phyloP scores from a whole-genome alignment of 2,888 invertebrate species.

The Omphaloscelis lunosa region DNA sequence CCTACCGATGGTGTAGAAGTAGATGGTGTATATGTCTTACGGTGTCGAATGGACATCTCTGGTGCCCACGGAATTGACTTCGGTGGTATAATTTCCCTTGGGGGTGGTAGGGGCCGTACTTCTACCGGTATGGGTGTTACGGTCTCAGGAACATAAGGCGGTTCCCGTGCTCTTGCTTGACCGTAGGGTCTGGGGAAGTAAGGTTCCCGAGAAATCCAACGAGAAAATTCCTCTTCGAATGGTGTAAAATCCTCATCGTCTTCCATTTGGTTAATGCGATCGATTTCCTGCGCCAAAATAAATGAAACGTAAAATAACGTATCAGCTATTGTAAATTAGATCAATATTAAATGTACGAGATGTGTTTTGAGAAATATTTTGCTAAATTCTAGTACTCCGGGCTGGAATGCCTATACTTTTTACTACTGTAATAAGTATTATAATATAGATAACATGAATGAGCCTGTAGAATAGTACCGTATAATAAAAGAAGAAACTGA shows the following conservation, averaged over 20 bases:
- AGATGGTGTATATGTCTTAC: slow-evolving; percentile 3
- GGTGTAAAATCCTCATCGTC: slow-evolving; percentile 63
- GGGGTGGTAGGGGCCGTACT: slow-evolving; percentile 3
- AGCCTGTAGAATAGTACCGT: no score
- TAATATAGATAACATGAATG: background rate
- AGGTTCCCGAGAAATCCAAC: slow-evolving; percentile 66
- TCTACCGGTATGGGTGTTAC: slow-evolving; percentile 20
- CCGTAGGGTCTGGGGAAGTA: slow-evolving; percentile 58
- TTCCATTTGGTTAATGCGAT: slow-evolving; percentile 76
- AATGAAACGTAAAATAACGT: slow-evolving; percentile 18
- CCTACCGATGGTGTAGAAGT: background rate
- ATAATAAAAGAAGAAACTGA: background rate
- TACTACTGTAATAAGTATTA: background rate
- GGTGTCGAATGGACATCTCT: background rate
- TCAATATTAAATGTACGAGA: background rate
- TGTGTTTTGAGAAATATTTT: background rate
- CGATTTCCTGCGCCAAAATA: slow-evolving; percentile 75
- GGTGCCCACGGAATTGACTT: slow-evolving; percentile 7
- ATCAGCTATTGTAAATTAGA: background rate
- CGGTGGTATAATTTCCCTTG: slow-evolving; percentile 17
- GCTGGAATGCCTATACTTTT: background rate
- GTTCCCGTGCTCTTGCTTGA: background rate
- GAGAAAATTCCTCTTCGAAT: slow-evolving; percentile 67
- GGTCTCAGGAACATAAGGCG: slow-evolving; percentile 24
- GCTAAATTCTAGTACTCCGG: background rate